Base-by-base conservation (phyloP, 2,113 vertebrate genomes). In the Nerophis lumbriciformis region DNA sequence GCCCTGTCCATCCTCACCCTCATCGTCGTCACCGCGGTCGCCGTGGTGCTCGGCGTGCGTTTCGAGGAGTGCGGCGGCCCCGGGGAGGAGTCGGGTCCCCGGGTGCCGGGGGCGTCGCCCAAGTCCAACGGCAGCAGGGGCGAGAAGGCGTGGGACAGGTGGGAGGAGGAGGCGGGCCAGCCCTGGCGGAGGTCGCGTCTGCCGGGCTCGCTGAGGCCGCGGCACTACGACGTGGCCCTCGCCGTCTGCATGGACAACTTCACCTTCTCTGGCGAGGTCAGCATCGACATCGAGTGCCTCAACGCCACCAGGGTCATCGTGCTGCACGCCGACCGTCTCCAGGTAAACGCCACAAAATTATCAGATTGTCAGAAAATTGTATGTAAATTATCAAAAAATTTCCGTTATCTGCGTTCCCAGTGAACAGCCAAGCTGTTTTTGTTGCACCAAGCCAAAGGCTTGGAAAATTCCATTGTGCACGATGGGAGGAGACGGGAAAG, bases 231-330 rank as follows among this genome's bases (percentile, higher is more conserved):
- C 82, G 89, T 98, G 72, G 87, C 88, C 86, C 89, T 98, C 64
- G 88, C 84, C 39, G 92, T 90, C 70, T 89, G 91, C 90, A 94
- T 98, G 95, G 94, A 97, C 82, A 97, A 97, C 92, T 98, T 98
- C 88, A 98, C 94, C 84, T 98, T 97, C 87, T 90, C 92, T 2
- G 96, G 95, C 5, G 94, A 95, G 76, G 90, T 96, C 78, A 94
- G 93, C 90, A 91, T 98, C 53, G 93, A 96, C 87, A 83, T 98
- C 61, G 93, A 93, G 83, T 96, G 95, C 75, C 65, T 85, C 56
- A 94, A 93, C 78, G 88, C 94, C 83, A 98, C 94, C 61, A 88
- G 91, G 49, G 92, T 94, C 87, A 92, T 98, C 63, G 93, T 98
- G 67, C 91, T 98, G 71, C 96, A 98, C 81, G 79, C 92, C 1